Evolutionary conservation across 2,888 invertebrate genomes (phyloP), one percentile per base, ranked within the genome.

Genomic region (Amiota minor): DNA sequence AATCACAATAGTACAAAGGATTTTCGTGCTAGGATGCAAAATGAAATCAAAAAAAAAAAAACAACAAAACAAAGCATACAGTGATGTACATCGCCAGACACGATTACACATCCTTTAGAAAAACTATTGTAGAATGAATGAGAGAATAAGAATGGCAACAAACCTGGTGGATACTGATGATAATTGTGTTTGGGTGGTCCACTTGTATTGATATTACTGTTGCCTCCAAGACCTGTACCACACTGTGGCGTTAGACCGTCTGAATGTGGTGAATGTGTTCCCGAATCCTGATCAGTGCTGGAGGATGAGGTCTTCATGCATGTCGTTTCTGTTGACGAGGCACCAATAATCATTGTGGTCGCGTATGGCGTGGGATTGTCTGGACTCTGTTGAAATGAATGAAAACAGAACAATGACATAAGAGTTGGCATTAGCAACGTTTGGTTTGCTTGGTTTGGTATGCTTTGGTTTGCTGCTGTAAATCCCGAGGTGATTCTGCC

Each of bases 331-430:
- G 86, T 88, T 8, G 86, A 83, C 8, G 89, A 88, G 62, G 89
- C 88, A 53, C 90, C 90, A 77, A 94, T 91, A 55, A 94, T 90
- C 89, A 94, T 94, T 12, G 95, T 94, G 0, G 94, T 95, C 16
- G 95, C 95, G 88, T 94, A 95, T 0, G 94, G 95, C 2, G 93
- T 93, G 0, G 93, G 93, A 87, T 93, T 92, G 79, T 92, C 92
- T 11, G 92, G 91, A 72, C 92, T 92, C 89, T 90, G 59, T 12
- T 68, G 61, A 49, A 20, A n/a, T 70, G 70, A 55, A 23, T 18
- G 45, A 55, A 50, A 16, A 62, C 6, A 46, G 23, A 14, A 50
- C 45, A n/a, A 50, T 16, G 3, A 68, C 18, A 20, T 18, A 65
- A 72, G 70, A 72, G 35, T 35, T 35, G 35, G 35, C 12, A 62